Conservation (phyloP, 2,888 invertebrate genomes). For the Eulithis testata region DNA sequence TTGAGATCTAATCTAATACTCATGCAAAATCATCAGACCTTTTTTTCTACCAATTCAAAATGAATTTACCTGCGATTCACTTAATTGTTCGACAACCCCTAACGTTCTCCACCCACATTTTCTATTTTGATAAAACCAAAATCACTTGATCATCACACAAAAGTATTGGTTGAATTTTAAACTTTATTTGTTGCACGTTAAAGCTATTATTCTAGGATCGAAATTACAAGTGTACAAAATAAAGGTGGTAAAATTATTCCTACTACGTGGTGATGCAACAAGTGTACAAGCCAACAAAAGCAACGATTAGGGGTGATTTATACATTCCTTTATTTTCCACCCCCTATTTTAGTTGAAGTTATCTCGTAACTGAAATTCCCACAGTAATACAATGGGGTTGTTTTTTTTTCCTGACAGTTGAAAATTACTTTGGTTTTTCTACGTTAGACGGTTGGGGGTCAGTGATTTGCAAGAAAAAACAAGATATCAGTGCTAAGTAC, state of each 20-base stretch:
- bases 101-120: conserved; percentile 70
- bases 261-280: conserved; percentile 73
- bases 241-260: conserved; percentile 48
- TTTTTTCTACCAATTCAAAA: conserved; percentile 64
- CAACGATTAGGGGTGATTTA: conserved; percentile 82
- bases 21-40: conserved; percentile 58
- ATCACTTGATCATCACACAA: conserved; percentile 19
- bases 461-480: conserved; percentile 12
- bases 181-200: conserved; percentile 33
- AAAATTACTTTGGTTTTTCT: conserved; percentile 33
- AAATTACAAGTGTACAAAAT: conserved; percentile 13
- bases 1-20: conserved; percentile 41
- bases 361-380: conserved; percentile 81
- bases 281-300: conserved; percentile 75
- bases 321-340: conserved; percentile 78
- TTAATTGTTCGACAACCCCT: conserved; percentile 79
- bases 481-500: neutral
- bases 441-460: conserved; percentile 2
- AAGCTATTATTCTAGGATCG: conserved; percentile 21
- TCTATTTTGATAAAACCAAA: conserved; percentile 45
- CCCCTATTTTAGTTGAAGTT: conserved; percentile 64
- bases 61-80: conserved; percentile 75
- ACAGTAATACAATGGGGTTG: conserved; percentile 58
- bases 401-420: conserved; percentile 49
- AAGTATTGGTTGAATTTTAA: neutral